These are phyloP conservation scores for Apodemus speciosus DNA, from an alignment of 2,113 vertebrate species.

Conservation along the genomic window DNA sequence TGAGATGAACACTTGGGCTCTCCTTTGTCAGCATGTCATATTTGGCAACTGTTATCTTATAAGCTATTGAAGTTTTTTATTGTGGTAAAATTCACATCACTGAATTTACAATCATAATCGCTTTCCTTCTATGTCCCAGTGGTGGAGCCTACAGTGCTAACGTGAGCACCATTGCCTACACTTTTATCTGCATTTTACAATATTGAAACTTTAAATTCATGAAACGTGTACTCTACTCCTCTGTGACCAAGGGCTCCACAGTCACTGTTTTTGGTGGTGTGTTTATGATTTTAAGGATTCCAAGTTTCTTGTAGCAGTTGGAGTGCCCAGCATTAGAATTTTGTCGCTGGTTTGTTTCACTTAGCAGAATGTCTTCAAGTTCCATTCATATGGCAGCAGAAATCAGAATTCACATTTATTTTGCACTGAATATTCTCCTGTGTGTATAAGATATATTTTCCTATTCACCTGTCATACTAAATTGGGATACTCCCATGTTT, in stretches of 20 bases:
- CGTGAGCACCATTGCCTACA: neutral
- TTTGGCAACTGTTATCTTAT: neutral
- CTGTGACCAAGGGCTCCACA: neutral
- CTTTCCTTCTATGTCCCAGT: neutral
- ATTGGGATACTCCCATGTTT: neutral
- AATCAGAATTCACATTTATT: neutral
- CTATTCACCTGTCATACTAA: neutral
- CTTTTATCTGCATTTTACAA: neutral
- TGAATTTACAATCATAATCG: neutral
- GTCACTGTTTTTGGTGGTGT: neutral
- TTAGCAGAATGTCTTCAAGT: neutral
- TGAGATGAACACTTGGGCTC: neutral
- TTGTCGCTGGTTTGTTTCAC: neutral
- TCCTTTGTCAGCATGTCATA: neutral
- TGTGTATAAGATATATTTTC: neutral
- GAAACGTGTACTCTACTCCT: neutral
- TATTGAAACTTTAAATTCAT: neutral
- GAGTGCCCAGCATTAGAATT: neutral
- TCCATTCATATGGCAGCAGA: neutral
- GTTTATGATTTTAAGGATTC: neutral
- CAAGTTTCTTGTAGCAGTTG: neutral
- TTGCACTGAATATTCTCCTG: neutral
- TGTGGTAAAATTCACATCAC: neutral
- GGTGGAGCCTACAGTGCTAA: neutral
- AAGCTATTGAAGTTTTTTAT: neutral